Evolutionary conservation across 2,797 vertebrate species (phyloP).

Genomic region (Schizothorax lantsangensis): DNA sequence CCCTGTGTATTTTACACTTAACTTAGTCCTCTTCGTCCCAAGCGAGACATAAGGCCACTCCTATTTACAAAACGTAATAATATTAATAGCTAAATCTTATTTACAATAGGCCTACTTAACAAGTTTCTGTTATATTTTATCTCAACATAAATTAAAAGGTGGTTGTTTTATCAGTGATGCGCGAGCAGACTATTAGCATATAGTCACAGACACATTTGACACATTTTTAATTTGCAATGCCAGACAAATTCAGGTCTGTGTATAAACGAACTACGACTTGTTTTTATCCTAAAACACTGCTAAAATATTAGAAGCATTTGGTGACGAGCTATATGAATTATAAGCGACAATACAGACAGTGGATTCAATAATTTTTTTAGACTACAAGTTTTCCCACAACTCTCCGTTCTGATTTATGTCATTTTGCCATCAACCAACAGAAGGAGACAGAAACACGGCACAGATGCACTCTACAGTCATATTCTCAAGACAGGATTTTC

Average conservation of each 20-base stretch:
- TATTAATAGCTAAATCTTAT: too few species aligned
- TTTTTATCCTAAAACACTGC: neutral
- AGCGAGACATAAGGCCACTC: neutral
- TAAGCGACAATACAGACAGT: neutral
- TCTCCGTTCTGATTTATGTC: neutral
- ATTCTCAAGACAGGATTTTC: neutral
- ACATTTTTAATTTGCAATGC: neutral
- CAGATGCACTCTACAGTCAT: neutral
- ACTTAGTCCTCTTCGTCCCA: neutral
- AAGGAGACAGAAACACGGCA: neutral
- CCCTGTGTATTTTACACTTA: neutral
- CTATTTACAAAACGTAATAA: neutral
- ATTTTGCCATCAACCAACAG: neutral
- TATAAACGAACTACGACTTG: neutral
- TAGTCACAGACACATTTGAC: neutral
- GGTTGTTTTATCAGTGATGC: neutral
- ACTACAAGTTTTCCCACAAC: neutral
- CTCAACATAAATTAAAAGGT: neutral
- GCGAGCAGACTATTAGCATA: neutral
- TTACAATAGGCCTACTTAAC: neutral
- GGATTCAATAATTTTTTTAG: neutral
- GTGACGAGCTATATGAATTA: neutral
- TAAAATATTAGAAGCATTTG: neutral
- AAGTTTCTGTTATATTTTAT: neutral
- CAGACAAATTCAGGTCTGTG: neutral